A percentile compares a stretch with the other conserved stretches of the same genome.
phyloP scores from a whole-genome alignment of 1,140 invertebrate species.

The Arion vulgaris region DNA sequence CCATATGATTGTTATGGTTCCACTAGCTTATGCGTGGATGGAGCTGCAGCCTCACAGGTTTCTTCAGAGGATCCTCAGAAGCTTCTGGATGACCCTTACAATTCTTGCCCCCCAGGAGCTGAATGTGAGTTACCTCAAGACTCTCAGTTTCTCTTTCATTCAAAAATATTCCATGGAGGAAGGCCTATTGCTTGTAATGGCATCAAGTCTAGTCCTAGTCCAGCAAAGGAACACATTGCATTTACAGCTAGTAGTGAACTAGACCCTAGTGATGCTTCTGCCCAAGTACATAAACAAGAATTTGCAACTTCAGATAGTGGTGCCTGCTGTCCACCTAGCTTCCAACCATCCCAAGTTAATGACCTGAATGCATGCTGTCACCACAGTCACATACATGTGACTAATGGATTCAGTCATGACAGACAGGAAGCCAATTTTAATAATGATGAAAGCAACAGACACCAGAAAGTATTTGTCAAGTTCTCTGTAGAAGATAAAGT shows the following conservation, averaged over 20 bases:
- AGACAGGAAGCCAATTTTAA: constrained; percentile 57
- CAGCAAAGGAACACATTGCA: background rate
- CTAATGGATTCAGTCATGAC: constrained; percentile 43
- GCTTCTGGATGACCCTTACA: constrained; percentile 20
- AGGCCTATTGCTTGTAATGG: background rate
- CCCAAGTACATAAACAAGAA: background rate
- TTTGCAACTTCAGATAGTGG: constrained; percentile 16
- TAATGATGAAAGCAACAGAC: constrained; percentile 58
- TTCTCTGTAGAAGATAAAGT: constrained; percentile 44
- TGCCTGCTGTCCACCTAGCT: constrained; percentile 22
- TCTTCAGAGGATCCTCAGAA: constrained; percentile 1
- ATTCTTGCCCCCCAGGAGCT: constrained; percentile 26
- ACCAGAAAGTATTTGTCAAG: constrained; percentile 62
- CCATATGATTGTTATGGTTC: constrained; percentile 7
- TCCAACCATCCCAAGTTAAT: background rate
- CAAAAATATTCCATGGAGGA: constrained; percentile 2
- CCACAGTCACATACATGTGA: constrained; percentile 31
- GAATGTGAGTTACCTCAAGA: constrained; percentile 18
- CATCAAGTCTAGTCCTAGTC: background rate
- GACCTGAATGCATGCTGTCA: constrained; percentile 25
- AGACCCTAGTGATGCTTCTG: background rate
- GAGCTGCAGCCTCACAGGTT: constrained; percentile 32
- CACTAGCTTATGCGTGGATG: background rate
- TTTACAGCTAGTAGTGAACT: constrained; percentile 18
- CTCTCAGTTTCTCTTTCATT: constrained; percentile 15